Evolutionary conservation across 53 echinoderm and acorn worm genomes (phyloP), one percentile per base, ranked within the genome.

Genomic region (Patiria pectinifera): DNA sequence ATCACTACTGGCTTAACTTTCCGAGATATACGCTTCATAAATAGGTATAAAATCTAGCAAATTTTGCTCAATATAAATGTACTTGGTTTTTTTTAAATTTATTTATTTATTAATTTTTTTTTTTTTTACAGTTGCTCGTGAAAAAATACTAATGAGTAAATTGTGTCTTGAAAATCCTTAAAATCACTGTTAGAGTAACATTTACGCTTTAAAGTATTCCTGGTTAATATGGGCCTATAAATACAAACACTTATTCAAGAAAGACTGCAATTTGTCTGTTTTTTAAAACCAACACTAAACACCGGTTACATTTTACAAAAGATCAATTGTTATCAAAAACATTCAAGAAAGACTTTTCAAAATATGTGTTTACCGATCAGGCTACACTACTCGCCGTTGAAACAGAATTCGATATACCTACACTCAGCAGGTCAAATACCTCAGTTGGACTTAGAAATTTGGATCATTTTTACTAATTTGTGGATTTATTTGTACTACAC

Each of bases 71-170:
- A 66, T 63, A 62, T 12, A 63, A 63, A 84, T 5, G 14, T 66
- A 66, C 15, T 66, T 66, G 19, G 5, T 53, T 53, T 53, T 53
- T 4, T 35, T 1, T 35, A 0, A 0, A 0, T 35, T 35, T 35
- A 35, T 35, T 35, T 35, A 35, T 35, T 35, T 35, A 35, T 35
- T 35, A 0, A 35, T 35, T 35, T 0, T 35, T 35, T 35, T 18
- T 76, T 43, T 22, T 76, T 76, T 76, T 76, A 71, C 85, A 85
- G 47, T 71, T 71, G 21, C 71, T 71, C 35, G 47, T 43, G 85
- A 45, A 81, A 81, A 81, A 81, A 81, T 81, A 81, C 81, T 79
- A 44, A 22, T 74, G 26, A 43, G 11, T 76, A 12, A 24, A 76
- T 24, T 76, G 76, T 26, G 76, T 26, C 11, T 76, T 43, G 11